Base-by-base conservation (phyloP, 1,140 invertebrate genomes). In the Diabrotica undecimpunctata region DNA sequence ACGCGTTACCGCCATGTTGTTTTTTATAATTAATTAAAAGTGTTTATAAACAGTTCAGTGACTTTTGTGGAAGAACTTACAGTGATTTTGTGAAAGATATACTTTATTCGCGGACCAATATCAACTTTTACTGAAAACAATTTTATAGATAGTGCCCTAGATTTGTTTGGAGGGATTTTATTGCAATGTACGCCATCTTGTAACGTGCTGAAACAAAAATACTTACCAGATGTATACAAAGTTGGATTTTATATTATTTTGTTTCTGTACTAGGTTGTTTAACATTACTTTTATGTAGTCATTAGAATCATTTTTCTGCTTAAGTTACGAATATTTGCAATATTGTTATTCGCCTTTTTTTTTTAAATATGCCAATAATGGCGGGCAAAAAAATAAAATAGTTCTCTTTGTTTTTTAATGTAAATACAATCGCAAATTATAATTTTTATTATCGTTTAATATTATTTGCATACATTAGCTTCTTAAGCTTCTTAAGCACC, bases 1-100 rank as follows among this genome's bases (percentile, higher is more conserved):
- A 25, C 39, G 25, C 25, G 25, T 38, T 54, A 35, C 39, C 54
- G 51, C 56, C 55, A 65, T 60, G 57, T 59, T 62, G 53, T 14
- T 54, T 62, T 62, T 62, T 35, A 38, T 46, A 46, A 46, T 46
- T 46, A 46, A 46, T 51, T 61, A 53, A 37, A 50, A 8, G 8
- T 53, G 52, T 54, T 25, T 25, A 25, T 25, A 25, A 25, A 25
- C 41, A 46, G 41, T 46, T 46, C 41, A 46, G 57, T 59, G 57
- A 65, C 54, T 65, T 57, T 54, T 64, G 39, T 54, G 2, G 3
- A 9, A 35, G 3, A 14, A 14, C 57, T 14, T 14, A 11, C 4
- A 37, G 36, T 51, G 41, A 37, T 36, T 57, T 54, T 25, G 41
- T 46, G 2, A 46, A n/a, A 46, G 8, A n/a, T 10, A 10, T 46